Conservation (phyloP, 2,113 vertebrate genomes). For the Oryzias curvinotus region DNA sequence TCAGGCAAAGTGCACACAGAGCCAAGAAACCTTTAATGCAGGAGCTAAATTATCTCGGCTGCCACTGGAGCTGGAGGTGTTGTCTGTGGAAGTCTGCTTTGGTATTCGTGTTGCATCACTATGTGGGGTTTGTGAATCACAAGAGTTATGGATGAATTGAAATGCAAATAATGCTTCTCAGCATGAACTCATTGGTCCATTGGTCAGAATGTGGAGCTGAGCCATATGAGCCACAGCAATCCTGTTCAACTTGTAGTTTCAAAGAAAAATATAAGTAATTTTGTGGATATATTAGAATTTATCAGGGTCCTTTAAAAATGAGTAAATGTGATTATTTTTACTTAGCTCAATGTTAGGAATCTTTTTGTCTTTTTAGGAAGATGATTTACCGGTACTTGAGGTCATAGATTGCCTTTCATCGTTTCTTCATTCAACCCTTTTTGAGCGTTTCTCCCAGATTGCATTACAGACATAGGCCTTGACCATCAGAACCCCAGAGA, state of each 20-base stretch:
- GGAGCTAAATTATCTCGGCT: conserved; percentile 5
- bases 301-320: no score
- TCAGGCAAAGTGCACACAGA: not conserved
- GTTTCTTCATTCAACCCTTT: not conserved
- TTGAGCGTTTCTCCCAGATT: conserved; percentile 24
- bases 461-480: conserved; percentile 16
- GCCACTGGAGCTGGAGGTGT: conserved; percentile 16
- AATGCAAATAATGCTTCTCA: conserved; percentile 6
- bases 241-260: not conserved
- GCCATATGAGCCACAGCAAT: not conserved
- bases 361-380: no score
- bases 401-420: not conserved
- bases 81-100: conserved; percentile 5
- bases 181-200: not conserved
- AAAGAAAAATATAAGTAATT: not conserved
- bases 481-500: conserved; percentile 36
- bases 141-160: conserved; percentile 10
- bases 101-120: conserved; percentile 1
- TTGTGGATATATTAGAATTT: no score
- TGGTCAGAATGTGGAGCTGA: not conserved
- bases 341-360: no score
- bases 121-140: conserved; percentile 10
- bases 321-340: no score
- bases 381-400: no score
- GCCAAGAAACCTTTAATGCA: not conserved